Evolutionary conservation across 1,140 invertebrate genomes (phyloP).

Genomic region (Cherax destructor): DNA sequence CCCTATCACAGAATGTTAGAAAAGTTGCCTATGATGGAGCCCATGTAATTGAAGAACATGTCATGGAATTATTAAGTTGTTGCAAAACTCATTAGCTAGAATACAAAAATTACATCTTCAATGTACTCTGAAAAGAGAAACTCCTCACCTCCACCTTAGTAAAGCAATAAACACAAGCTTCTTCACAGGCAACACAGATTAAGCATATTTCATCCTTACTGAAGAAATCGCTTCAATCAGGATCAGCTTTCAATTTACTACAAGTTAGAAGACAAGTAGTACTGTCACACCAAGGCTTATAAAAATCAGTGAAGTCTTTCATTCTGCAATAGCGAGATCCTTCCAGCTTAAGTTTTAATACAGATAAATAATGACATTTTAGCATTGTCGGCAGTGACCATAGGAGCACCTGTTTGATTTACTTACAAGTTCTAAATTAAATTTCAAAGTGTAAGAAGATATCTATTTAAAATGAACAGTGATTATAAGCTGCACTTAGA

Average conservation of each 20-base stretch:
- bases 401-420: slow-evolving; percentile 37
- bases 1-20: slow-evolving; percentile 68
- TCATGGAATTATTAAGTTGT: background rate
- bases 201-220: slow-evolving; percentile 38
- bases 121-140: background rate
- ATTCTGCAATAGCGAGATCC: slow-evolving; percentile 15
- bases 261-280: slow-evolving; percentile 25
- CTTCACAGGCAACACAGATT: slow-evolving; percentile 42
- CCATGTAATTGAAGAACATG: slow-evolving; percentile 2
- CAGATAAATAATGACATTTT: background rate
- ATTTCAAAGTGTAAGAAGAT: background rate
- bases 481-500: background rate
- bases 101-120: background rate
- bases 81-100: background rate
- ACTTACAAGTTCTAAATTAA: slow-evolving; percentile 10
- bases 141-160: background rate
- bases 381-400: slow-evolving; percentile 52
- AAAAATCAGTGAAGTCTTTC: background rate
- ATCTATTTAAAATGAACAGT: background rate
- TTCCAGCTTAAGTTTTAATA: background rate
- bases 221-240: slow-evolving; percentile 17
- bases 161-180: slow-evolving; percentile 10
- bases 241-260: background rate
- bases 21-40: slow-evolving; percentile 42
- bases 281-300: slow-evolving; percentile 31